Conservation (phyloP, 1,140 invertebrate genomes). For the Telenomus remus region DNA sequence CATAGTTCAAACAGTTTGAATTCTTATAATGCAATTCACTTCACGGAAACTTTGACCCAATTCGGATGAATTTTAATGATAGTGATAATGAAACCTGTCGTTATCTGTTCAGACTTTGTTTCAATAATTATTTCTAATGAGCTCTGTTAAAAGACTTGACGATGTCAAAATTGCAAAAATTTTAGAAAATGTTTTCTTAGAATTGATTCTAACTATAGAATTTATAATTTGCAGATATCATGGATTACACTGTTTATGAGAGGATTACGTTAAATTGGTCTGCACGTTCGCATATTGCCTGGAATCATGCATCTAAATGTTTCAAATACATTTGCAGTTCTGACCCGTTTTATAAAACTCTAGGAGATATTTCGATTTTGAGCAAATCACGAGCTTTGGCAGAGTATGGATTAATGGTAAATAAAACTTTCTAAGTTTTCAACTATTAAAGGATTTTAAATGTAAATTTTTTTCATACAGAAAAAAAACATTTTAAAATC, state of each 20-base stretch:
- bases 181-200: conserved; percentile 6
- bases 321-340: conserved; percentile 78
- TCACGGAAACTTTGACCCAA: no score
- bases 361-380: conserved; percentile 83
- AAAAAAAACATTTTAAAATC: no score
- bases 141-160: no score
- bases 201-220: background rate
- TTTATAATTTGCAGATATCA: conserved; percentile 74
- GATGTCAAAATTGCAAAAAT: no score
- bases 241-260: conserved; percentile 86
- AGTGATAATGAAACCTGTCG: no score
- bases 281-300: conserved; percentile 81
- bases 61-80: no score
- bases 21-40: no score
- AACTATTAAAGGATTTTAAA: background rate
- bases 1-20: no score
- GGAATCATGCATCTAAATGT: conserved; percentile 83
- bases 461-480: no score
- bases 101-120: no score
- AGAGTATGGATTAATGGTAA: conserved; percentile 87
- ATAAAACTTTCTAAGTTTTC: conserved; percentile 32
- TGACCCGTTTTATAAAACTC: conserved; percentile 76
- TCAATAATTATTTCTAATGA: no score
- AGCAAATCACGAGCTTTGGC: conserved; percentile 83
- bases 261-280: conserved; percentile 89